Percentiles rank a stretch among this genome's conserved stretches.
phyloP scores from a whole-genome alignment of 64 coral and sea anemone genomes.

The Montipora sp. region DNA sequence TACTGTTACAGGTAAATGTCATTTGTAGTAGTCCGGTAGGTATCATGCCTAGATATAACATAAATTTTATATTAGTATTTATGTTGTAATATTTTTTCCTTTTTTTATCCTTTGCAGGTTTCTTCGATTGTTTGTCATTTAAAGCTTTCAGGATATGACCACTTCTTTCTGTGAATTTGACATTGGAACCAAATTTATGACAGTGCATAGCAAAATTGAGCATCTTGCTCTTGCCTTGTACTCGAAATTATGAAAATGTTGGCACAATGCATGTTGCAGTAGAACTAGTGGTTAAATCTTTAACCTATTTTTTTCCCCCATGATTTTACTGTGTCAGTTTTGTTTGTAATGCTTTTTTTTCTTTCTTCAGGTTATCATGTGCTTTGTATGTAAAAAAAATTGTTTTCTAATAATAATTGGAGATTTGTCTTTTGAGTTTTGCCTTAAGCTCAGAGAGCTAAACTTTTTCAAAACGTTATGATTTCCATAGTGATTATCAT shows the following conservation, averaged over 20 bases:
- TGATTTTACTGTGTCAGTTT: background rate
- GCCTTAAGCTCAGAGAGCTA: no score
- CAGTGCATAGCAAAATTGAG: slow-evolving; percentile 11
- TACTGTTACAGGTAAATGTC: no score
- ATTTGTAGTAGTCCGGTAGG: no score
- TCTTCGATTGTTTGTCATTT: background rate
- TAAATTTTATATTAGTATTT: background rate
- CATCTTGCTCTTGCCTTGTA: background rate
- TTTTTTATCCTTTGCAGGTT: slow-evolving; percentile 36
- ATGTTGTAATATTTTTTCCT: background rate
- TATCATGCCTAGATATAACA: no score
- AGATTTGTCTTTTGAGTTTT: no score
- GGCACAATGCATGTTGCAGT: background rate
- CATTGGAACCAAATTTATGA: slow-evolving; percentile 29
- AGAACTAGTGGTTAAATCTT: background rate
- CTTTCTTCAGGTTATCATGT: background rate
- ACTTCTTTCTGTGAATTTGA: slow-evolving; percentile 7
- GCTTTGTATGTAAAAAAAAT: background rate
- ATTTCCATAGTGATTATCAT: no score
- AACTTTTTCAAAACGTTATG: no score
- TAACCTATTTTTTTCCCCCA: background rate
- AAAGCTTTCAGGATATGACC: background rate
- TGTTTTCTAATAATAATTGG: background rate
- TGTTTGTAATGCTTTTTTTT: background rate
- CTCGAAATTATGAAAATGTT: slow-evolving; percentile 7